phyloP scores from a whole-genome alignment of 1,140 invertebrate genomes.

The Bursaphelenchus mucronatus region DNA sequence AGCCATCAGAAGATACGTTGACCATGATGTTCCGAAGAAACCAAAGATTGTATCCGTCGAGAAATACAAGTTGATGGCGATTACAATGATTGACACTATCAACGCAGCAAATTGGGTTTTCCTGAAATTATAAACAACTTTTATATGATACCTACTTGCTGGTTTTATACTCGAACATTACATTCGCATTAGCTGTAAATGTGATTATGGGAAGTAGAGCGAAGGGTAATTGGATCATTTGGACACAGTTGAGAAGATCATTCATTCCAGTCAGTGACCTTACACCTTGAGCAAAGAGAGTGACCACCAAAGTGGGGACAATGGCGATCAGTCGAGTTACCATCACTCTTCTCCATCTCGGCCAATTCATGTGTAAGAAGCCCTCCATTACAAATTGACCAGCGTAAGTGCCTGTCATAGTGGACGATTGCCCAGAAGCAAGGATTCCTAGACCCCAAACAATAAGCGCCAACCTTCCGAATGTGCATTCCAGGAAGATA shows the following conservation, averaged over 20 bases:
- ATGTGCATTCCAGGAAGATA: constrained; percentile 77
- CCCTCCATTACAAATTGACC: constrained; percentile 72
- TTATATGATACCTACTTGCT: constrained; percentile 66
- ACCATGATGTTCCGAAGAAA: constrained; percentile 35
- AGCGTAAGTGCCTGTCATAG: constrained; percentile 73
- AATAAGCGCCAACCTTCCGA: constrained; percentile 75
- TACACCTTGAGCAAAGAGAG: constrained; percentile 68
- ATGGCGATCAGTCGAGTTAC: constrained; percentile 82
- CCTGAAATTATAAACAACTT: constrained; percentile 38
- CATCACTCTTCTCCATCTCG: constrained; percentile 80
- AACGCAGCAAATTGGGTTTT: constrained; percentile 32
- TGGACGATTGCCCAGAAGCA: constrained; percentile 73
- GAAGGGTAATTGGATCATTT: constrained; percentile 63
- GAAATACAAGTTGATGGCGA: constrained; percentile 78
- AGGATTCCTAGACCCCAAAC: constrained; percentile 85
- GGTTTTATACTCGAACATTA: constrained; percentile 81
- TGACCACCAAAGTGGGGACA: constrained; percentile 77
- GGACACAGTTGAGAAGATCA: constrained; percentile 74
- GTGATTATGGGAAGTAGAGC: constrained; percentile 78
- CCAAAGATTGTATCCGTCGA: constrained; percentile 34
- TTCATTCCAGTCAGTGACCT: constrained; percentile 77
- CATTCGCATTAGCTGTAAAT: constrained; percentile 73
- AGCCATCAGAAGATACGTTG: constrained; percentile 25
- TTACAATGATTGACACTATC: constrained; percentile 68
- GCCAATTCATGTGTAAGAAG: constrained; percentile 81